Conservation (phyloP, 2,888 invertebrate species). For the Cryptus viduatorius region DNA sequence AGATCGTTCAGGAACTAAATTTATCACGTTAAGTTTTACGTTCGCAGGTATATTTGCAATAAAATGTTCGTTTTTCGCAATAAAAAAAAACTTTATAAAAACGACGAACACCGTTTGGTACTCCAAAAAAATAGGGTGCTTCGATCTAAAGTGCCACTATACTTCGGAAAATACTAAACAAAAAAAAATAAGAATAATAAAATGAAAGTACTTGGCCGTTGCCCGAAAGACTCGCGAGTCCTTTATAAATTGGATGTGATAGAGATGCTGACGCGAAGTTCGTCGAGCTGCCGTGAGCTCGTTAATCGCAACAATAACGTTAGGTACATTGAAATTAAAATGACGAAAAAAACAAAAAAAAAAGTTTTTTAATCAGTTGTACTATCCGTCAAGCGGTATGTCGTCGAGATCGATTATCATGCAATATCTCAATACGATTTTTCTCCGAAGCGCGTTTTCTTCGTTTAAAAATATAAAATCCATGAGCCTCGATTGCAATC, state of each 20-base stretch:
- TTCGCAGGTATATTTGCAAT: no score
- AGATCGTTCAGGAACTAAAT: no score
- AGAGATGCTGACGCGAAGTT: constrained; percentile 2
- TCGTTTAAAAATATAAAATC: constrained; percentile 14
- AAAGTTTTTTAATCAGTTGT: neutral
- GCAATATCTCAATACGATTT: constrained; percentile 1
- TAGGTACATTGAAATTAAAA: constrained; percentile 58
- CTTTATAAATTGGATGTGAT: constrained; percentile 14
- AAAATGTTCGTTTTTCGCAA: no score
- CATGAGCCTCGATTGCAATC: constrained; percentile 64
- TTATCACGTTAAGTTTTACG: no score
- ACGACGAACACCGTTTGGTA: neutral
- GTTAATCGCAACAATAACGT: constrained; percentile 28
- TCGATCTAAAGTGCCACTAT: neutral
- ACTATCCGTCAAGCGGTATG: neutral
- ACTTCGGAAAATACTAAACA: neutral
- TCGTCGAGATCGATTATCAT: constrained; percentile 12
- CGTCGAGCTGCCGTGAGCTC: neutral
- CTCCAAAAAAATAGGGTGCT: neutral
- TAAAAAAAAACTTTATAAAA: neutral
- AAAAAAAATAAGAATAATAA: neutral
- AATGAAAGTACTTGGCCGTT: constrained; percentile 67
- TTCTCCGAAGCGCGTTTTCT: neutral
- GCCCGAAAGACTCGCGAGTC: constrained; percentile 55
- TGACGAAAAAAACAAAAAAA: constrained; percentile 27